phyloP scores from a whole-genome alignment of 2,888 invertebrate species.

The Cartodere bifasciata region DNA sequence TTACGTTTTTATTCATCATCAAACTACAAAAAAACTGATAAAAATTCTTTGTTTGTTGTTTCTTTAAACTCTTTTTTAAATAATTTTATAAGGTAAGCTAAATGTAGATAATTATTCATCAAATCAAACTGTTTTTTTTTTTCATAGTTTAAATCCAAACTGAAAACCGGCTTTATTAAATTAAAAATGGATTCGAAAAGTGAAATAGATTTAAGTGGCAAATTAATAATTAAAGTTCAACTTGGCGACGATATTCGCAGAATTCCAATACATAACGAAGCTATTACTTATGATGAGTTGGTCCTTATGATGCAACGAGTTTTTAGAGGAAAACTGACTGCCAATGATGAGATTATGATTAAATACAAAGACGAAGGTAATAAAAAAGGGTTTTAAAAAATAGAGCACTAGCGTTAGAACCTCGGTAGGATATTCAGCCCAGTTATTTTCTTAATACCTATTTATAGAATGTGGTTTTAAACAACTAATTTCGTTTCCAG shows the following conservation, averaged over 20 bases:
- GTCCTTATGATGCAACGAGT: constrained; percentile 62
- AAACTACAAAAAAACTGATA: too few relatives aligned
- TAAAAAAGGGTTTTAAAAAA: constrained; percentile 9
- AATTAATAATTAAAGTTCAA: constrained; percentile 43
- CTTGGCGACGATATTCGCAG: constrained; percentile 53
- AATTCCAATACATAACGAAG: constrained; percentile 59
- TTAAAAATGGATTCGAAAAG: constrained; percentile 29
- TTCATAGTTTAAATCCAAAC: background rate
- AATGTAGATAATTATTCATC: too few relatives aligned
- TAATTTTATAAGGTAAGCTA: too few relatives aligned
- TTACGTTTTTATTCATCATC: too few relatives aligned
- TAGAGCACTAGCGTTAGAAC: too few relatives aligned
- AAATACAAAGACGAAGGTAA: constrained; percentile 62
- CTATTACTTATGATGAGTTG: constrained; percentile 55
- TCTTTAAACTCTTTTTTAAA: too few relatives aligned
- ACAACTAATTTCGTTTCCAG: constrained; percentile 31
- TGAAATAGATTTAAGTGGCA: constrained; percentile 38
- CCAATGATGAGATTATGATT: constrained; percentile 51
- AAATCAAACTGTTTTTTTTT: too few relatives aligned
- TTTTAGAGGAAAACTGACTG: constrained; percentile 47
- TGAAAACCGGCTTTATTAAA: constrained; percentile 8
- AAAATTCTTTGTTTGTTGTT: too few relatives aligned
- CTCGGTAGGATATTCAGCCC: constrained; percentile 4
- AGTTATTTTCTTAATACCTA: background rate
- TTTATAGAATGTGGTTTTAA: background rate